Base-by-base conservation (phyloP, 35 echinoderm and acorn worm species). In the Apostichopus californicus region DNA sequence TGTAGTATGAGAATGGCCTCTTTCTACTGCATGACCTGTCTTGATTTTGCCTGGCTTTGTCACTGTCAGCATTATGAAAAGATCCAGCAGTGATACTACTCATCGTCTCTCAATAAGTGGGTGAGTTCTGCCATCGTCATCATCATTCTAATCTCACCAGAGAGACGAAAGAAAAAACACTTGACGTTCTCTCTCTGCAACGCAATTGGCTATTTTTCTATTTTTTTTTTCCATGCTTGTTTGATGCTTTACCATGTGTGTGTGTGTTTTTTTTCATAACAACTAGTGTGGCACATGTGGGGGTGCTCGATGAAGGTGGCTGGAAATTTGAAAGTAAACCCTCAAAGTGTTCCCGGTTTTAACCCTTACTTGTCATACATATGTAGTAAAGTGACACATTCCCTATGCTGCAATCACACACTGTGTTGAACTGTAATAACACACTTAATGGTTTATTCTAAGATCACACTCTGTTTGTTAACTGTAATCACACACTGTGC, bases 61-160 rank as follows among this genome's bases (percentile, higher is more conserved):
- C 54, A 85, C 56, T 85, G 81, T 85, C 81, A 85, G 81, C 81
- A 85, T 85, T 55, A 85, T 85, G 81, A 85, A 85, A 58, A 54
- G 81, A 22, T 15, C 81, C 81, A 24, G 54, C 81, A n/a, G 54
- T 58, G 81, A 81, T 81, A 81, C 34, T 85, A 15, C 81, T 10
- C 81, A 85, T 85, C 81, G 81, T 85, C 54, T 85, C 81, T 85
- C 81, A 25, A 85, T 85, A 85, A 85, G 81, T 85, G 81, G 81
- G 81, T 85, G 81, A 85, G 81, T 85, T 85, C 20, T 58, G 34
- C 55, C 57, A 56, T 23, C 55, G 81, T 58, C 81, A 85, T 58
- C 81, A 85, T 85, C 81, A 23, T 22, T 22, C 15, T 75, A 18
- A 75, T 75, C 20, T 75, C 20, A 75, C 71, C 12, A 68, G 64